Evolutionary conservation across 2,113 vertebrate species (phyloP), one percentile per base, ranked within the genome.

Genomic region (Lepus americanus): DNA sequence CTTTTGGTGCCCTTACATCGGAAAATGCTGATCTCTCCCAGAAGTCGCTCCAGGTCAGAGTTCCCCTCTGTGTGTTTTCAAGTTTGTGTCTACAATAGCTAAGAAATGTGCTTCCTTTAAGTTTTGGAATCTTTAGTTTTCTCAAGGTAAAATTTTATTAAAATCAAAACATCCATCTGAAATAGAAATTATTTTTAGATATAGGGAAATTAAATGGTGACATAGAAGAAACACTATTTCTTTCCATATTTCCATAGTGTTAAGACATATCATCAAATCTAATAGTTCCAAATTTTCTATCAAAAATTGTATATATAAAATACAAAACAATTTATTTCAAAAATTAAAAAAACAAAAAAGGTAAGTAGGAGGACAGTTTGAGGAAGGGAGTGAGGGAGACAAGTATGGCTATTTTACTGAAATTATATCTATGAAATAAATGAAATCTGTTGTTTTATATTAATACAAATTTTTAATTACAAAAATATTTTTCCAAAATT

Each of bases 11-110:
- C 59, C 95, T 98, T 51, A 92, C 93, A 29, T 96, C 97, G 44
- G 96, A 94, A 93, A 98, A 96, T 11, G 95, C 97, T 1, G 87
- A 96, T 93, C 8, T 84, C 39, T 95, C 85, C 36, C 90, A 98
- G 84, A 97, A 98, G 61, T 94, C 98, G 27, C 55, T 98, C 92
- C 98, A 98, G 98, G 98, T 99, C 66, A 96, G 94, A 67, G 55
- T 79, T 96, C 25, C 55, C 44, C 19, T 51, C 6, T 23, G 13
- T 23, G 29, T 22, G 20, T 29, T 88, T 80, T 79, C 23, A 20
- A 79, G 27, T 70, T 82, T 93, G 23, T 10, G 22, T 66, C 93
- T 84, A 55, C 25, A 19, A 72, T 76, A 84, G 80, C 25, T 0
- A 55, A 92, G 51, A 73, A 74, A 13, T 44, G 19, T 44, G 16